A percentile compares a stretch with the other conserved stretches of the same genome.
These are phyloP conservation scores for Sebastes dallii DNA, from an alignment of 2,797 vertebrate species.

Conservation along the genomic window DNA sequence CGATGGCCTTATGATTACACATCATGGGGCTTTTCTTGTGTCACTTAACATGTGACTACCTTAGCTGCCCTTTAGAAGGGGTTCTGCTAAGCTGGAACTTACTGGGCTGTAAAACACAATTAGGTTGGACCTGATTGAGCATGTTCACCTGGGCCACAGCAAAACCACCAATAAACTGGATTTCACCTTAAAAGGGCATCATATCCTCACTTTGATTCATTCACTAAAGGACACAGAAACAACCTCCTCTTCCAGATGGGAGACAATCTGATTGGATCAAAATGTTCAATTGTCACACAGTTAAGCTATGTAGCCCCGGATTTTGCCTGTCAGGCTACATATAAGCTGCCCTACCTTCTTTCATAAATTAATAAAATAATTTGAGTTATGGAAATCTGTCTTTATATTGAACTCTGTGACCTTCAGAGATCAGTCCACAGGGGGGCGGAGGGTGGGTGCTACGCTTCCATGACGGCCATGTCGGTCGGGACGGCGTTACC, in stretches of 20 bases:
- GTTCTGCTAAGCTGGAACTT: background rate
- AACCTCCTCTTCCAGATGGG: background rate
- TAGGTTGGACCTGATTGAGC: background rate
- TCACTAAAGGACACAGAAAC: background rate
- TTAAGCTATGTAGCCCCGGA: background rate
- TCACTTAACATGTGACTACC: background rate
- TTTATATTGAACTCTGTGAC: background rate
- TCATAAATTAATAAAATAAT: background rate
- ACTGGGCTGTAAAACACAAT: background rate
- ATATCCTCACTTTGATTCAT: background rate
- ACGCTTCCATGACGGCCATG: too few species aligned
- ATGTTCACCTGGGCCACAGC: background rate
- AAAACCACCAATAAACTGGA: background rate
- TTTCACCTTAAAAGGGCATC: background rate
- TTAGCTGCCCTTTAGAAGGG: background rate
- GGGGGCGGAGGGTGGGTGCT: too few species aligned
- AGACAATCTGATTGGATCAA: background rate
- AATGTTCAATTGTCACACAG: background rate
- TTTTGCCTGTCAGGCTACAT: background rate
- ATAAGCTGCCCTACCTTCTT: background rate
- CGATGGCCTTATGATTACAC: background rate
- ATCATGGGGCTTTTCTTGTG: background rate
- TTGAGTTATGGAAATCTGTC: background rate
- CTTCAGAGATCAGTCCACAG: background rate
- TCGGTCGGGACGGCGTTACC: too few species aligned